Evolutionary conservation across 2,113 vertebrate genomes (phyloP).

Genomic region (Zosterops hypoxanthus): DNA sequence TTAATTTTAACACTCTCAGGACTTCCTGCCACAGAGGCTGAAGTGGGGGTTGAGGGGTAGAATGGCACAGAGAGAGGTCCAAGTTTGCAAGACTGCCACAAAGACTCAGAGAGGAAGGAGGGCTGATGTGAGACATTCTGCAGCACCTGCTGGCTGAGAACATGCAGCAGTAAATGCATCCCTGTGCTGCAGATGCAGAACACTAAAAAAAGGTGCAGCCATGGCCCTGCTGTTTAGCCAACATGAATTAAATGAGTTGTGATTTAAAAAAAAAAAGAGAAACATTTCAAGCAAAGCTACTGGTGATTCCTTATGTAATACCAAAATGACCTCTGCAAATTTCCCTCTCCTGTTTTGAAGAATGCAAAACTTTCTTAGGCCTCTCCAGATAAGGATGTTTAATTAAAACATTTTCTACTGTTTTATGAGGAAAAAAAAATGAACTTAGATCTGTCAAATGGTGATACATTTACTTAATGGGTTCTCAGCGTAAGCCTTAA

Average conservation of each 20-base stretch:
- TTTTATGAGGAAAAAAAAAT: neutral
- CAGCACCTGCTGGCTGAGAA: neutral
- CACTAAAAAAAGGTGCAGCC: accelerated
- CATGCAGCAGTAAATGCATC: accelerated
- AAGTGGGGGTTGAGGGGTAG: neutral
- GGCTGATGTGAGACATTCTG: neutral
- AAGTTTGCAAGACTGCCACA: neutral
- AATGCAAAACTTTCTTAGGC: neutral
- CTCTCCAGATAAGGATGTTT: neutral
- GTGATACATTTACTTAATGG: neutral
- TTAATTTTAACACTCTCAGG: neutral
- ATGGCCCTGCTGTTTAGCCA: neutral
- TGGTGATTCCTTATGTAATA: neutral
- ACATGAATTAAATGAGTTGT: neutral
- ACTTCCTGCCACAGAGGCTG: too few relatives aligned
- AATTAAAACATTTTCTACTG: neutral
- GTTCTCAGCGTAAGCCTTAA: neutral
- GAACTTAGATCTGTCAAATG: neutral
- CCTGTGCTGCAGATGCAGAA: neutral
- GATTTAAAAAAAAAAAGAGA: neutral
- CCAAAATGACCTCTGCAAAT: neutral
- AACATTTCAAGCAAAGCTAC: neutral
- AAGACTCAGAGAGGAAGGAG: accelerated
- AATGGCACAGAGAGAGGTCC: neutral
- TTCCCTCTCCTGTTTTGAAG: neutral